phyloP scores from a whole-genome alignment of 2,797 vertebrate genomes.

The Lagocephalus sceleratus region DNA sequence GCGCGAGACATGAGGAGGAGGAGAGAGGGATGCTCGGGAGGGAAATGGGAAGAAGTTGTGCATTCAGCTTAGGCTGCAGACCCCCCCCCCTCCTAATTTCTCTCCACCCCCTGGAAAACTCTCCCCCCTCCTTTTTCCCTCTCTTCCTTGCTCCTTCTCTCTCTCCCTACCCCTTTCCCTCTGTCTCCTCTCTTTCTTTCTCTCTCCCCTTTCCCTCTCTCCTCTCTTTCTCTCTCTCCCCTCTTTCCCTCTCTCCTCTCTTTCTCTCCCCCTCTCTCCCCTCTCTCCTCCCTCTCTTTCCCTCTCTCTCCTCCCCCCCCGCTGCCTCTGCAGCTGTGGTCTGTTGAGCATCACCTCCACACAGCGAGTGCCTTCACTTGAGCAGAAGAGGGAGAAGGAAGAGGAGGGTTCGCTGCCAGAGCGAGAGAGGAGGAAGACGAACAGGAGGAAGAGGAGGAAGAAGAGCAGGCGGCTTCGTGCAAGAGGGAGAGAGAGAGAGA shows the following conservation, averaged over 20 bases:
- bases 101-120: conserved; percentile 60
- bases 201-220: conserved; percentile 36
- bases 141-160: conserved; percentile 16
- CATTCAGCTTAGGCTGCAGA: conserved; percentile 69
- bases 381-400: conserved; percentile 61
- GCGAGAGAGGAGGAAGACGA: neutral
- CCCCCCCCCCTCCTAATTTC: conserved; percentile 31
- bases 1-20: conserved; percentile 40
- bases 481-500: conserved; percentile 2
- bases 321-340: conserved; percentile 75
- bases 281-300: conserved; percentile 26
- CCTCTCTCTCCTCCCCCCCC: conserved; percentile 30
- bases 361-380: conserved; percentile 74
- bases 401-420: conserved; percentile 44
- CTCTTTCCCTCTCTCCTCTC: conserved; percentile 14
- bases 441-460: conserved; percentile 42
- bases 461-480: conserved; percentile 9
- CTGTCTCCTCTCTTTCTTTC: neutral
- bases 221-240: conserved; percentile 12
- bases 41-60: conserved; percentile 59
- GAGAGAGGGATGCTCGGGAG: conserved; percentile 20
- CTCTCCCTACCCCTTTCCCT: neutral
- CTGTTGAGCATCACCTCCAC: conserved; percentile 67
- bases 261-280: conserved; percentile 35
- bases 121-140: conserved; percentile 16